Conservation (phyloP, 2,113 vertebrate genomes). For the Oplegnathus fasciatus region DNA sequence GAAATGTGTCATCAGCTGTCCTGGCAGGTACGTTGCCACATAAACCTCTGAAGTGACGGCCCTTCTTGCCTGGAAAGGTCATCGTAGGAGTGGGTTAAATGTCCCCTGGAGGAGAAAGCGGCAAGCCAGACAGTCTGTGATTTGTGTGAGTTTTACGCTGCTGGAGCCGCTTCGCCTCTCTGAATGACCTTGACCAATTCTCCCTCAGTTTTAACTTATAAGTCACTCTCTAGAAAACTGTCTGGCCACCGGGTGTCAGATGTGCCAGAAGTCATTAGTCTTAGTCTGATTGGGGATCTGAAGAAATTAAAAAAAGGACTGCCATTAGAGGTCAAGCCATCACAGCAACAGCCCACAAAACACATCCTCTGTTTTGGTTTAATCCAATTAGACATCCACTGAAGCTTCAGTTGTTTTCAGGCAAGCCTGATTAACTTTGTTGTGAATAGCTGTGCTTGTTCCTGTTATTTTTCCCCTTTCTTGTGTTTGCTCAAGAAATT, state of each 20-base stretch:
- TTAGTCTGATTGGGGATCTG: conserved; percentile 75
- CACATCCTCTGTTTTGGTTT: conserved; percentile 80
- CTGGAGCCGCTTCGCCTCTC: conserved; percentile 62
- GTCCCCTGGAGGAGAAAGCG: conserved; percentile 68
- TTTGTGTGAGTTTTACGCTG: conserved; percentile 74
- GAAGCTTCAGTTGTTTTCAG: conserved; percentile 79
- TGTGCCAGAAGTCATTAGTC: conserved; percentile 78
- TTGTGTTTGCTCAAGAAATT: conserved; percentile 66
- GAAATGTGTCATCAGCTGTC: conserved; percentile 80
- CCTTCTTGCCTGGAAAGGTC: conserved; percentile 75
- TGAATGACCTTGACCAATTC: conserved; percentile 77
- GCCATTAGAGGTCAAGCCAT: conserved; percentile 80
- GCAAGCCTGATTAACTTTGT: conserved; percentile 82
- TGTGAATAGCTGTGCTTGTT: conserved; percentile 72
- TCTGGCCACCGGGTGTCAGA: conserved; percentile 69
- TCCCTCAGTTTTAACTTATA: conserved; percentile 72
- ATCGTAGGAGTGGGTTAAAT: conserved; percentile 75
- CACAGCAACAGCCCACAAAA: conserved; percentile 76
- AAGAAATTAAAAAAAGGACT: conserved; percentile 70
- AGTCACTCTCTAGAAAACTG: conserved; percentile 73
- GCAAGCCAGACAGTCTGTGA: conserved; percentile 64
- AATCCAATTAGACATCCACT: conserved; percentile 84
- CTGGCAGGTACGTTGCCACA: conserved; percentile 68
- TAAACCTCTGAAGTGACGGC: conserved; percentile 73
- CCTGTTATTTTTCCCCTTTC: conserved; percentile 56